Percentiles rank a stretch among this genome's conserved stretches.
phyloP scores from a whole-genome alignment of 92 coral and sea anemone genomes.

The Galaxea fascicularis region DNA sequence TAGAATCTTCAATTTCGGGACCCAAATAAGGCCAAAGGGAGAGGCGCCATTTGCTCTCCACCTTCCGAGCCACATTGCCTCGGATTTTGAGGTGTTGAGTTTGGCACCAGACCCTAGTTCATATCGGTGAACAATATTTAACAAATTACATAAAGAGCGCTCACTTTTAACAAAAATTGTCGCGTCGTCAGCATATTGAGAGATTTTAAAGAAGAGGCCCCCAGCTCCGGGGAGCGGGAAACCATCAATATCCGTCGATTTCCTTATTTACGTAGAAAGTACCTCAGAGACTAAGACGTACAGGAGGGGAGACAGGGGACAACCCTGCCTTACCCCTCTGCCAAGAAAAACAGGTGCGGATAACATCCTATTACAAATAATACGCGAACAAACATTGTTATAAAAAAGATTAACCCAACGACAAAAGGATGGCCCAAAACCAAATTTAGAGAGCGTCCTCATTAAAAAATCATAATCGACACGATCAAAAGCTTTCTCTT shows the following conservation, averaged over 20 bases:
- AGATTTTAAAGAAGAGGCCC: constrained; percentile 3
- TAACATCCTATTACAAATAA: too few species aligned
- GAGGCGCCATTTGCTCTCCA: not conserved
- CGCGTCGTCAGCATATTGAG: constrained; percentile 46
- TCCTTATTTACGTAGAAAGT: not conserved
- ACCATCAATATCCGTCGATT: not conserved
- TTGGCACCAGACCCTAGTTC: constrained; percentile 7
- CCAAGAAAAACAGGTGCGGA: too few species aligned
- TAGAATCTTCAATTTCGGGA: not conserved
- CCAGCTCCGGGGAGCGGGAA: constrained; percentile 10
- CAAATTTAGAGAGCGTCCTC: too few species aligned
- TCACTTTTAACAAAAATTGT: constrained; percentile 14
- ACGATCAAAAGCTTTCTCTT: too few species aligned
- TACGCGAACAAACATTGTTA: too few species aligned
- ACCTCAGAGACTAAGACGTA: too few species aligned
- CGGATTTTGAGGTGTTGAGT: not conserved
- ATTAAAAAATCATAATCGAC: too few species aligned
- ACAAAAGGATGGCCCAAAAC: too few species aligned
- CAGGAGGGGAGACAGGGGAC: too few species aligned
- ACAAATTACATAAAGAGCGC: not conserved
- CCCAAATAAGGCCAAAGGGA: not conserved
- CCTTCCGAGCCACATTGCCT: constrained; percentile 38
- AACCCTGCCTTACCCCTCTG: too few species aligned
- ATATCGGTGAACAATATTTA: not conserved
- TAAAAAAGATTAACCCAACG: too few species aligned